These are phyloP conservation scores for Schizothorax lantsangensis DNA, from an alignment of 2,797 vertebrate species.

Conservation along the genomic window DNA sequence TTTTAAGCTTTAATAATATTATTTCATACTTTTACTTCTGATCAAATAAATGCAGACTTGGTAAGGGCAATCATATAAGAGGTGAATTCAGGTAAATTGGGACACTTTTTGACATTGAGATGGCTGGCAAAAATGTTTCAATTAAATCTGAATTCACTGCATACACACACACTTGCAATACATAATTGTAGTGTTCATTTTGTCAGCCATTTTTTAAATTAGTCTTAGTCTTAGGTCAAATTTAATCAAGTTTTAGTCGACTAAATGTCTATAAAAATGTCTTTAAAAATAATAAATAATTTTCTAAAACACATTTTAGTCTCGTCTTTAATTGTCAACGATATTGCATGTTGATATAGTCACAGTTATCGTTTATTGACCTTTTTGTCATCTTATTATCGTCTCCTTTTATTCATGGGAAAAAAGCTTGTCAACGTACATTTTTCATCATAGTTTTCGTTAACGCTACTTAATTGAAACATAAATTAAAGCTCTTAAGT, in stretches of 20 bases:
- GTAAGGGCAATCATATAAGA: not conserved
- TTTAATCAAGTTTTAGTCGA: too few species aligned
- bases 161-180: not conserved
- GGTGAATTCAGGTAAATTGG: not conserved
- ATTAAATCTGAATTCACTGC: not conserved
- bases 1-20: not conserved
- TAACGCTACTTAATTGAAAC: not conserved
- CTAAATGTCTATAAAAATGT: not conserved
- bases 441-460: not conserved
- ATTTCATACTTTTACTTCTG: not conserved
- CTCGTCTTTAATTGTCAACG: not conserved
- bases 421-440: not conserved
- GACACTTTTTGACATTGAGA: not conserved
- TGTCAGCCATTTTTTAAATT: not conserved
- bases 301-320: too few species aligned
- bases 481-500: not conserved
- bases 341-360: too few species aligned
- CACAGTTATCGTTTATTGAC: too few species aligned
- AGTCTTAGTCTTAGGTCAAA: not conserved
- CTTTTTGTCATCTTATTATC: too few species aligned
- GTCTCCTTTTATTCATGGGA: not conserved
- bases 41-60: not conserved
- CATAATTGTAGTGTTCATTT: not conserved
- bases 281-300: not conserved
- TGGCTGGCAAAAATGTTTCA: not conserved